phyloP scores from a whole-genome alignment of 2,888 invertebrate genomes.

The Agriopis aurantiaria region DNA sequence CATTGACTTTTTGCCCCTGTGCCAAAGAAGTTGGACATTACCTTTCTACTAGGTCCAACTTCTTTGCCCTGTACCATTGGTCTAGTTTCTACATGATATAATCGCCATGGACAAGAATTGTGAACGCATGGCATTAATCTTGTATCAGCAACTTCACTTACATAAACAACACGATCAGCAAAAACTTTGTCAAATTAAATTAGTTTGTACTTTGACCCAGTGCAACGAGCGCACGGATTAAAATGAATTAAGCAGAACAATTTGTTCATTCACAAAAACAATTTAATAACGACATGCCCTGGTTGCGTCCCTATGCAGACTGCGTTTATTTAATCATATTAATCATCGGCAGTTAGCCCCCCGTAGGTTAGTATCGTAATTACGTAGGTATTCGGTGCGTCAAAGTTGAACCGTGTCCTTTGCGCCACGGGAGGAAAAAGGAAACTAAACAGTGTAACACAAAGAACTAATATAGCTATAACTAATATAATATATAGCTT shows the following conservation, averaged over 20 bases:
- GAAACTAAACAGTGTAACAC: conserved; percentile 11
- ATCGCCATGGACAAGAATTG: neutral
- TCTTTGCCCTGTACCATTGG: too few species aligned
- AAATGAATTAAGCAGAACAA: conserved; percentile 5
- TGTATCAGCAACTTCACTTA: conserved; percentile 2
- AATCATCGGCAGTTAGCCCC: conserved; percentile 45
- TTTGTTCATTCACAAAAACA: conserved; percentile 20
- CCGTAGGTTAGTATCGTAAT: conserved; percentile 34
- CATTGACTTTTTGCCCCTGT: too few species aligned
- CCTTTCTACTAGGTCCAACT: too few species aligned
- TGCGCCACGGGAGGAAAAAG: conserved; percentile 6
- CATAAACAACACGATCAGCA: conserved; percentile 8
- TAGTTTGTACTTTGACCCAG: conserved; percentile 6
- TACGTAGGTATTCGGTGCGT: conserved; percentile 35
- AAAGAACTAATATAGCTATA: conserved; percentile 9
- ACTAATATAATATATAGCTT: too few species aligned
- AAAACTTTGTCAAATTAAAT: neutral
- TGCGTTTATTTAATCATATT: conserved; percentile 45
- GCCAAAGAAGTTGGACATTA: too few species aligned
- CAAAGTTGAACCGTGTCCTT: conserved; percentile 19
- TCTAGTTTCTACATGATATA: neutral
- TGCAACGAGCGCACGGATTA: neutral
- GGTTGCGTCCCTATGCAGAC: conserved; percentile 22
- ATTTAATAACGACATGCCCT: conserved; percentile 19
- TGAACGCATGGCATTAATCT: neutral